Conservation (phyloP, 2,113 vertebrate species). For the Alouatta palliata region DNA sequence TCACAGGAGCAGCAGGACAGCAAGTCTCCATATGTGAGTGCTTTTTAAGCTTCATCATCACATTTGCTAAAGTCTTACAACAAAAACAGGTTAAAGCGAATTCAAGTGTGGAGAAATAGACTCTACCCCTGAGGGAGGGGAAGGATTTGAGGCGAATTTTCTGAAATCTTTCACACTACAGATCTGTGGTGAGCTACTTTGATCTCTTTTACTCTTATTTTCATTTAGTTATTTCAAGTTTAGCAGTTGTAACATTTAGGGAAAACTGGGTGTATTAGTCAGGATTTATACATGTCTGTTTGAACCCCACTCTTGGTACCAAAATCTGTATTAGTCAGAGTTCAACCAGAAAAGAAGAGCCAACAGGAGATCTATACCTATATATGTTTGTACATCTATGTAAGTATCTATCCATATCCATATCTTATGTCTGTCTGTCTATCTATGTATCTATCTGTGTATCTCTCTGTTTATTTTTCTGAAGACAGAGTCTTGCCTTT, state of each 20-base stretch:
- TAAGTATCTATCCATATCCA: not conserved
- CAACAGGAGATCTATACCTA: not conserved
- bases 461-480: not conserved
- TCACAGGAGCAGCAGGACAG: not conserved
- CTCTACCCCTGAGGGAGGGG: not conserved
- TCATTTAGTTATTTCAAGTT: not conserved
- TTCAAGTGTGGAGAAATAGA: not conserved
- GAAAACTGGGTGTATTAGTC: not conserved
- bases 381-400: not conserved
- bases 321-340: not conserved
- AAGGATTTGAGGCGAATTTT: not conserved
- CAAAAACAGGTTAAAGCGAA: not conserved
- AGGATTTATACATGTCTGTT: not conserved
- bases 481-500: too few relatives aligned
- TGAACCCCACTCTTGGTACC: not conserved
- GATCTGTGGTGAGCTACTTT: rapidly evolving
- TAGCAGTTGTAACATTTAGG: not conserved
- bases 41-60: not conserved
- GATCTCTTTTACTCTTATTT: not conserved
- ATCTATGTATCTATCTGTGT: not conserved
- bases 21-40: rapidly evolving
- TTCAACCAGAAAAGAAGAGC: not conserved
- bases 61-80: not conserved
- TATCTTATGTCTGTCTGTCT: not conserved
- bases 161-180: not conserved